Percentiles rank a stretch among this genome's conserved stretches.
These are phyloP conservation scores for Trissoscelio sp. DNA, from an alignment of 2,888 invertebrate genomes.

Conservation along the genomic window DNA sequence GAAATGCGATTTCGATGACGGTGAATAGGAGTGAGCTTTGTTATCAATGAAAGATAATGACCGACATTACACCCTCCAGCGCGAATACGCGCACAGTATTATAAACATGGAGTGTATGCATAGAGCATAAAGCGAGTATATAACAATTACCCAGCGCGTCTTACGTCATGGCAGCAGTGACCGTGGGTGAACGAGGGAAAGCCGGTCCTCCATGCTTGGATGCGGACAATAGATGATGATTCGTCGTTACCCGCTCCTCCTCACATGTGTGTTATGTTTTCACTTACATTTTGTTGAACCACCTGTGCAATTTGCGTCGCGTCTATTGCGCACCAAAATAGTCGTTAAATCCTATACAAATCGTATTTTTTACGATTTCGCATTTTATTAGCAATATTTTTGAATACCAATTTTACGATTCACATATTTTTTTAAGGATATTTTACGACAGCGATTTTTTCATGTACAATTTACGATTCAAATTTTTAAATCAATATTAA, in stretches of 20 bases:
- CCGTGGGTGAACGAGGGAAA: slow-evolving; percentile 82
- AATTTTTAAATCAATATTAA: too few relatives aligned
- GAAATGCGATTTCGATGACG: slow-evolving; percentile 45
- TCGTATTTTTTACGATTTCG: too few relatives aligned
- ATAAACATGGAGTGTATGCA: slow-evolving; percentile 64
- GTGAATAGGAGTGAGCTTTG: slow-evolving; percentile 13
- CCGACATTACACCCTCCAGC: slow-evolving; percentile 69
- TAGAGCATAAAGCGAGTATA: slow-evolving; percentile 70
- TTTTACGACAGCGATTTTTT: too few relatives aligned
- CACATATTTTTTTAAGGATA: too few relatives aligned
- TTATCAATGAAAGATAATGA: slow-evolving; percentile 74
- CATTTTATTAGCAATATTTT: too few relatives aligned
- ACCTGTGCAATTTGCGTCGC: slow-evolving; percentile 53
- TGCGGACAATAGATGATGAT: slow-evolving; percentile 79
- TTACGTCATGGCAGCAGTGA: slow-evolving; percentile 81
- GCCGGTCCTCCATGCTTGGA: slow-evolving; percentile 80
- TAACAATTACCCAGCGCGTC: slow-evolving; percentile 78
- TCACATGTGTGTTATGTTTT: slow-evolving; percentile 43
- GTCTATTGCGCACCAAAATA: slow-evolving; percentile 25
- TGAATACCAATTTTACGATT: too few relatives aligned
- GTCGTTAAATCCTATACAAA: slow-evolving; percentile 6
- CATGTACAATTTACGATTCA: too few relatives aligned
- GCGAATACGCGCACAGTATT: slow-evolving; percentile 57
- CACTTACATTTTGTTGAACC: slow-evolving; percentile 60
- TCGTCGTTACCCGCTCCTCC: slow-evolving; percentile 44